phyloP scores from a whole-genome alignment of 2,797 vertebrate genomes.

The Anas bernieri region DNA sequence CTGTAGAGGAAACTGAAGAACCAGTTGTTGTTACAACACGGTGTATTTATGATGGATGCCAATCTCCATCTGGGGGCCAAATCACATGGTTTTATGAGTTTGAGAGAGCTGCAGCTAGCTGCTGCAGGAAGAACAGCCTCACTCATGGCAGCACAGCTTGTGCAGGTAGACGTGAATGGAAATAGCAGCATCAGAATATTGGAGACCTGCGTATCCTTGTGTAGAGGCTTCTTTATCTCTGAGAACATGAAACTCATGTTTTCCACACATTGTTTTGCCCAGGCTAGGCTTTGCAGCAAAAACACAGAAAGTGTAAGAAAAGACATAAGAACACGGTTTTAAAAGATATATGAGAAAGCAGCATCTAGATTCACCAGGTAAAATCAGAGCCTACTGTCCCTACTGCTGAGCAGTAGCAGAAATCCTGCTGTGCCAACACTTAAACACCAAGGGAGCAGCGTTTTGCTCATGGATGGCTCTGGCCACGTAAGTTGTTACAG shows the following conservation, averaged over 20 bases:
- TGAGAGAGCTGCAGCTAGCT: not conserved
- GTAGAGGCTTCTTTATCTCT: not conserved
- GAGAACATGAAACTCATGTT: not conserved
- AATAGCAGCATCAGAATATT: not conserved
- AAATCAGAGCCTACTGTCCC: not conserved
- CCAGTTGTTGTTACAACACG: not conserved
- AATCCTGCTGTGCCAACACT: not conserved
- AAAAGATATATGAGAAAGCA: not conserved
- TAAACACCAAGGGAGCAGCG: rapidly evolving
- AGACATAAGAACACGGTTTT: not conserved
- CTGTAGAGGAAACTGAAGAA: not conserved
- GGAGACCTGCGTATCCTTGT: not conserved
- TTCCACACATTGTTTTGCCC: not conserved
- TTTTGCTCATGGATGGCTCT: not conserved
- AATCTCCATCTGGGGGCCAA: not conserved
- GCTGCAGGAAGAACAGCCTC: not conserved
- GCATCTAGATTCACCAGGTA: not conserved
- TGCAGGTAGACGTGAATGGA: not conserved
- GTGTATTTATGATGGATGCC: not conserved
- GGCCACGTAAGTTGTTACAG: not conserved
- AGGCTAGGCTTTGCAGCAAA: not conserved
- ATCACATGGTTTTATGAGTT: rapidly evolving
- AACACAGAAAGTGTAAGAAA: not conserved
- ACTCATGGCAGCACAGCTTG: not conserved
- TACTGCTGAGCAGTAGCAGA: not conserved